These are phyloP conservation scores for Tethya wilhelma DNA, from an alignment of 37 sponge, comb jelly and placozoan species.

Conservation along the genomic window DNA sequence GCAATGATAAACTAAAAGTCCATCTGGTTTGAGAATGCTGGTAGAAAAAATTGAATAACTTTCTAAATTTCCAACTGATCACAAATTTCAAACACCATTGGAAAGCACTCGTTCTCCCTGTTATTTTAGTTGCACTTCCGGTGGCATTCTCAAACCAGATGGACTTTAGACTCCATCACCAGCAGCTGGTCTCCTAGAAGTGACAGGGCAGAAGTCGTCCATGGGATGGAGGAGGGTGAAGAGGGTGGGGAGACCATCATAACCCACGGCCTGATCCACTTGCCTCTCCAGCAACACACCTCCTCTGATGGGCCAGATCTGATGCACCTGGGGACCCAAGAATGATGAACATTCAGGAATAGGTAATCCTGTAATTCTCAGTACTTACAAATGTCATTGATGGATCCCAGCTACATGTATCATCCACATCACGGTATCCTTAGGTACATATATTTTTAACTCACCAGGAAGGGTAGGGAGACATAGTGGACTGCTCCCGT, in stretches of 20 bases:
- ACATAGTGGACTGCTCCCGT: slow-evolving; percentile 61
- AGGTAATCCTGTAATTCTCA: not conserved
- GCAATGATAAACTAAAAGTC: not conserved
- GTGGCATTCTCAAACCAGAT: too few relatives aligned
- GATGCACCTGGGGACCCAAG: slow-evolving; percentile 32
- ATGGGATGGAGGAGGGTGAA: slow-evolving; percentile 73
- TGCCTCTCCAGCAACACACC: slow-evolving; percentile 68
- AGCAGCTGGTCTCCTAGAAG: slow-evolving; percentile 31
- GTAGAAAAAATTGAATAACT: too few relatives aligned
- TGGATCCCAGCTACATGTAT: too few relatives aligned
- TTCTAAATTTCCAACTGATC: too few relatives aligned
- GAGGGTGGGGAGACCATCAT: slow-evolving; percentile 65
- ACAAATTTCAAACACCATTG: too few relatives aligned
- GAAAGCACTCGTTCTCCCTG: too few relatives aligned
- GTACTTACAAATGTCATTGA: too few relatives aligned
- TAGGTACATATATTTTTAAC: not conserved
- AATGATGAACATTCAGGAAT: not conserved
- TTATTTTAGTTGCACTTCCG: too few relatives aligned
- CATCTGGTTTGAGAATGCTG: too few relatives aligned
- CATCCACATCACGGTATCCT: not conserved
- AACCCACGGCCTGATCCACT: not conserved
- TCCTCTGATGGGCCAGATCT: slow-evolving; percentile 45
- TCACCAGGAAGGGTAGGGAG: slow-evolving; percentile 68
- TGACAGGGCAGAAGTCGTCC: slow-evolving; percentile 73
- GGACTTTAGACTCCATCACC: slow-evolving; percentile 23